Conservation (phyloP, 2,888 invertebrate genomes). For the Drosophila planitibia region DNA sequence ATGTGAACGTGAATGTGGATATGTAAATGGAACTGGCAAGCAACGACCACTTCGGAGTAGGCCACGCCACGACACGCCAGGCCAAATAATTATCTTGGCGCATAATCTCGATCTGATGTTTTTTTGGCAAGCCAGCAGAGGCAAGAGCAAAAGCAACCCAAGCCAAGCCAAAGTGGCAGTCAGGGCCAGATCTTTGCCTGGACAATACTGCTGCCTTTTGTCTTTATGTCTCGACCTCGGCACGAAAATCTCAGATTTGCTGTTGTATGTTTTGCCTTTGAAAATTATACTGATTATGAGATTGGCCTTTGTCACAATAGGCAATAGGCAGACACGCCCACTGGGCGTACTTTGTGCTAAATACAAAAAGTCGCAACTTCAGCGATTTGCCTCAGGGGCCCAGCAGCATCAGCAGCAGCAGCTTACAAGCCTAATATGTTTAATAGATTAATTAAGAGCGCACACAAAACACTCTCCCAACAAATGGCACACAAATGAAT, state of each 20-base stretch:
- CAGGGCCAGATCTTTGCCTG: conserved; percentile 48
- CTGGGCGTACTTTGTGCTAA: conserved; percentile 29
- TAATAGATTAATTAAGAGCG: conserved; percentile 58
- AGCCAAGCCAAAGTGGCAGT: conserved; percentile 6
- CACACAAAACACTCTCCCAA: conserved; percentile 10
- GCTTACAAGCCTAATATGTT: conserved; percentile 31
- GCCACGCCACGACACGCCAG: conserved; percentile 63
- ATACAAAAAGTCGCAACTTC: conserved; percentile 35
- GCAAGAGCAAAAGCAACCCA: conserved; percentile 7
- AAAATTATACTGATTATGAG: conserved; percentile 80
- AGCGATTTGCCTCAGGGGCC: conserved; percentile 21
- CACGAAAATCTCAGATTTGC: conserved; percentile 60
- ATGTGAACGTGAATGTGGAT: conserved; percentile 21
- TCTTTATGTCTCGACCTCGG: conserved; percentile 45
- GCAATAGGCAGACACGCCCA: conserved; percentile 43
- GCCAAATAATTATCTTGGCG: conserved; percentile 75
- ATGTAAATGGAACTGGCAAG: conserved; percentile 35
- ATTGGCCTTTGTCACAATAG: conserved; percentile 54
- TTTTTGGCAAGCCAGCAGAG: conserved; percentile 45
- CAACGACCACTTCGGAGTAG: conserved; percentile 44
- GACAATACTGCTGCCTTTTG: conserved; percentile 63
- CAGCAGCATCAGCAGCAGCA: conserved; percentile 3
- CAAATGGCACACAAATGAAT: conserved; percentile 39
- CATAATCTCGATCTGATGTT: conserved; percentile 69
- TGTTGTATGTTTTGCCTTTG: conserved; percentile 35